phyloP scores from a whole-genome alignment of 2,888 invertebrate species.

The Falcaria lacertinaria region DNA sequence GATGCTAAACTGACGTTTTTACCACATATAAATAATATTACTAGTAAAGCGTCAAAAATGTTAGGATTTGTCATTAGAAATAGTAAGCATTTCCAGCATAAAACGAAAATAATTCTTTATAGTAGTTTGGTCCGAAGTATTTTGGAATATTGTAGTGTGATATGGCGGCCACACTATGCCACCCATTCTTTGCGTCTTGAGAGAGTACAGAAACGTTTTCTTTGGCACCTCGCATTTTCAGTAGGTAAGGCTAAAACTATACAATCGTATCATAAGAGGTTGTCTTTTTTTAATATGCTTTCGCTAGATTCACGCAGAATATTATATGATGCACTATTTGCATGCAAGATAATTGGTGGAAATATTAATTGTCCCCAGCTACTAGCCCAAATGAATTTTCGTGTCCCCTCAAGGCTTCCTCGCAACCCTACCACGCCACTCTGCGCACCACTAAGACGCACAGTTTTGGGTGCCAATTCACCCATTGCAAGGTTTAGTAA shows the following conservation, averaged over 20 bases:
- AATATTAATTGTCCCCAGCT: not conserved
- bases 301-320: not conserved
- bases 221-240: not conserved
- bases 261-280: not conserved
- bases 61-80: not conserved
- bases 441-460: too few relatives aligned
- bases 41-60: not conserved
- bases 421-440: too few relatives aligned
- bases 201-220: constrained; percentile 3
- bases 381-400: not conserved
- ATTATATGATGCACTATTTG: not conserved
- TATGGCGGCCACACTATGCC: constrained; percentile 4
- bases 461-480: too few relatives aligned
- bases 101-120: not conserved
- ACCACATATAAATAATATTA: too few relatives aligned
- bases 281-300: not conserved
- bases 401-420: not conserved
- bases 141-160: not conserved
- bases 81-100: not conserved
- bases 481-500: too few relatives aligned
- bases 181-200: constrained; percentile 1
- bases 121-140: not conserved
- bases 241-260: not conserved
- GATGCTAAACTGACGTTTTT: too few relatives aligned
- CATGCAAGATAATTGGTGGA: not conserved